These are phyloP conservation scores for Melipona quadrifasciata DNA, from an alignment of 1,140 invertebrate species.

Conservation along the genomic window DNA sequence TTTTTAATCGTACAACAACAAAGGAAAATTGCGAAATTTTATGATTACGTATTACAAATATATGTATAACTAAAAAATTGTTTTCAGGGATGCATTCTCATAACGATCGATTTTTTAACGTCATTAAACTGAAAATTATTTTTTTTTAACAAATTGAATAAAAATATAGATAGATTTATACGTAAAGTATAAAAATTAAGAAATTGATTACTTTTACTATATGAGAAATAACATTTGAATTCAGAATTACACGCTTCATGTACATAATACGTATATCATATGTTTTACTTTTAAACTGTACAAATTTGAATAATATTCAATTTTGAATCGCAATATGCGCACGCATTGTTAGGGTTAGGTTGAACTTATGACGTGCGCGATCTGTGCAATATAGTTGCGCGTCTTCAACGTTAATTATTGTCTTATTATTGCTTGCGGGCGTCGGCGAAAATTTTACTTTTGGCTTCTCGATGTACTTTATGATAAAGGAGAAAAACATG, in stretches of 20 bases:
- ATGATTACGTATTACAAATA: neutral
- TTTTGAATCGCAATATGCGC: constrained; percentile 56
- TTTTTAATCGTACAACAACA: neutral
- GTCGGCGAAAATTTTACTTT: constrained; percentile 18
- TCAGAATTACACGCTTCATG: neutral
- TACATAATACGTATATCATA: neutral
- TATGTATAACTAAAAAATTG: neutral
- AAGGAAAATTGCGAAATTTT: neutral
- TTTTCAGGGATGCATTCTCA: neutral
- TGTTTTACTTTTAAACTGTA: neutral
- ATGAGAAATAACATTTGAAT: neutral
- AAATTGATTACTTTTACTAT: neutral
- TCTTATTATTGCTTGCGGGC: constrained; percentile 44
- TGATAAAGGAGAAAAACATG: neutral
- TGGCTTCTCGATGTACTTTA: neutral
- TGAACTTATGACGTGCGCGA: constrained; percentile 63
- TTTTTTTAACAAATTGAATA: neutral
- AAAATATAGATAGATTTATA: neutral
- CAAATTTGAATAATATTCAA: constrained; percentile 19
- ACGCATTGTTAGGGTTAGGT: constrained; percentile 67
- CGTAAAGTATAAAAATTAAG: neutral
- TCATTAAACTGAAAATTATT: neutral
- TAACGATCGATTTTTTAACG: neutral
- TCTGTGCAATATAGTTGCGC: constrained; percentile 48
- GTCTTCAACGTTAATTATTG: constrained; percentile 60